Evolutionary conservation across 2,888 invertebrate genomes (phyloP), one percentile per base, ranked within the genome.

Genomic region (Philonicus albiceps): DNA sequence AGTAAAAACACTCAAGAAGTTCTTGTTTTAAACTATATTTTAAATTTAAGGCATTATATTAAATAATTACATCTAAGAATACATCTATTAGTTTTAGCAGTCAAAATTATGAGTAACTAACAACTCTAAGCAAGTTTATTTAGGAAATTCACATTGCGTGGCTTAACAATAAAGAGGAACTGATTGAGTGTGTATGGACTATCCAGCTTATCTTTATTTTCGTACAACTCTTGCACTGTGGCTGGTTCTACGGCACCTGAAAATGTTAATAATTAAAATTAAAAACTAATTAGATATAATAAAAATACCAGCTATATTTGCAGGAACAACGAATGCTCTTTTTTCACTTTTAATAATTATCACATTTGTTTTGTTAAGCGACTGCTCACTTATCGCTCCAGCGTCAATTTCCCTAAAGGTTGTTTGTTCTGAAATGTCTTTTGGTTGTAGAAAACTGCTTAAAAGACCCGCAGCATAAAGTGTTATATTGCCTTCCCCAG

Each of bases 141-240:
- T 2, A 90, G 88, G 85, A 90, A 90, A 87, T 89, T 89, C 5
- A 90, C 89, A 87, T 89, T 89, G 40, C 89, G 89, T 19, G 90
- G 90, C 76, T 89, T 90, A 73, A 90, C 89, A 64, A 90, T 89
- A 87, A 90, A 90, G 78, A 90, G 89, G 86, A 90, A 90, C 83
- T 90, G 90, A 88, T 90, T 90, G 31, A 90, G 89, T 16, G 89
- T 89, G 40, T 88, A 90, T 1, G 89, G 89, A 40, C 89, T 89
- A 16, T 89, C 88, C 11, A 89, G 87, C 49, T 89, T 88, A 72
- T 88, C 88, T 30, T 89, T 88, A 87, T 89, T 88, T 31, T 88
- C 86, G 88, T 89, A 89, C 31, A 90, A 86, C 6, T 89, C 88
- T 40, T 89, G 88, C 19, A 88, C 80, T 34, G 84, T 80, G 19